Evolutionary conservation across 2,797 vertebrate genomes (phyloP).

Genomic region (Poeciliopsis paucimaculata): DNA sequence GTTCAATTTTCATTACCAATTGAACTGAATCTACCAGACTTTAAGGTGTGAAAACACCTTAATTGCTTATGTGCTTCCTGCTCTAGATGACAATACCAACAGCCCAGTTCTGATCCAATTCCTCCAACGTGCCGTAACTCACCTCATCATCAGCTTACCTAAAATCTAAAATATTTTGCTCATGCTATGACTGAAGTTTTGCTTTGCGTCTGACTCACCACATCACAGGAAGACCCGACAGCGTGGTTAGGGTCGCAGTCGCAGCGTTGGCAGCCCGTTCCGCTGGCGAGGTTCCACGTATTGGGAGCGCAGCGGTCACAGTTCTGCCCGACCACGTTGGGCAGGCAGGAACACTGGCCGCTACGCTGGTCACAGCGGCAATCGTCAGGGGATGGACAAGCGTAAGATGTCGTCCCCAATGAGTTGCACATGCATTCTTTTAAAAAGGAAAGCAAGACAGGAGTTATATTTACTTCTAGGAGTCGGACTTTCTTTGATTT

Average conservation of each 20-base stretch:
- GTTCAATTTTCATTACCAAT: too few relatives aligned
- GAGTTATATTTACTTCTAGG: neutral
- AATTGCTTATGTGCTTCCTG: neutral
- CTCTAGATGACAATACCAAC: too few relatives aligned
- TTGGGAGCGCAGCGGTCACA: constrained; percentile 89
- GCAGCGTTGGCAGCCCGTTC: constrained; percentile 86
- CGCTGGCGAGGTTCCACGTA: constrained; percentile 89
- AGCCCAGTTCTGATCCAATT: neutral
- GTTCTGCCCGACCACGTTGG: constrained; percentile 87
- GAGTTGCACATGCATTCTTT: constrained; percentile 92
- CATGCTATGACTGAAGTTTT: neutral
- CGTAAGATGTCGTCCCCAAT: constrained; percentile 80
- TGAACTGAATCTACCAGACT: too few relatives aligned
- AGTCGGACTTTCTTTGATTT: neutral
- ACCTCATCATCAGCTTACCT: neutral
- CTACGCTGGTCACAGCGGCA: constrained; percentile 86
- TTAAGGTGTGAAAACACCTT: too few relatives aligned
- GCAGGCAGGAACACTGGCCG: constrained; percentile 90
- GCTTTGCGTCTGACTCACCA: constrained; percentile 75
- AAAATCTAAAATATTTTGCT: neutral
- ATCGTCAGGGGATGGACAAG: constrained; percentile 77
- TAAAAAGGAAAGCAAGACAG: constrained; percentile 18
- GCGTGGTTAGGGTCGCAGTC: constrained; percentile 85
- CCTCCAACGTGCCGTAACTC: neutral
- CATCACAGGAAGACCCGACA: constrained; percentile 84